Evolutionary conservation across 1,140 invertebrate species (phyloP), one percentile per base, ranked within the genome.

Genomic region (Sycobia sp.): DNA sequence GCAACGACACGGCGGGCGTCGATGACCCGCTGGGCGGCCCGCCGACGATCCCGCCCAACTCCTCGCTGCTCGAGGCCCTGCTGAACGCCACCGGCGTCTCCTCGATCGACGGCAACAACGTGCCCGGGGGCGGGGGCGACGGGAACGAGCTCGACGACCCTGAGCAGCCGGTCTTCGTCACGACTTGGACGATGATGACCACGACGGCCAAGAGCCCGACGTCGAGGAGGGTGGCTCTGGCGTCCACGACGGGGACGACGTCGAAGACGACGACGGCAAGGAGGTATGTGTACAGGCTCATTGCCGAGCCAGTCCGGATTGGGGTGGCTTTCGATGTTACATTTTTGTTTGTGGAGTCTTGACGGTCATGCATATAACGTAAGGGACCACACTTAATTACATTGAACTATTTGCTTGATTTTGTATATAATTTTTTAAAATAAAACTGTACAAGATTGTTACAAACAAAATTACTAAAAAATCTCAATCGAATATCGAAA

Each of bases 1-100:
- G 62, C 20, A 72, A 73, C 47, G 53, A 36, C 38, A 72, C 69
- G 18, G 65, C 63, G 51, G 66, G 65, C 14, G 9, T 54, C 16
- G 41, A 58, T 38, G 62, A 57, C 53, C 13, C 2, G 11, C 14
- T 4, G 5, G 36, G 38, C 16, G 49, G 39, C 5, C 61, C 34
- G n/a, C 44, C 50, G 22, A 55, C 41, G 25, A 36, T 41, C 3
- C 14, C 36, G 18, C 47, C 47, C 10, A 55, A 61, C 11, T 66
- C 68, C 43, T 64, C 68, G 18, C 53, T 66, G 5, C 44, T 67
- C 56, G 65, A 69, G 2, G 58, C 62, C 44, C 62, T 72, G 41
- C 57, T 73, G 13, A 71, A 70, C 41, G 58, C 66, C 25, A 69
- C 50, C 61, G 11, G 4, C 5, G 27, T 39, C 29, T 23, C 62